A percentile compares a stretch with the other conserved stretches of the same genome.
phyloP scores from a whole-genome alignment of 2,113 vertebrate species.

The Grallaria varia region DNA sequence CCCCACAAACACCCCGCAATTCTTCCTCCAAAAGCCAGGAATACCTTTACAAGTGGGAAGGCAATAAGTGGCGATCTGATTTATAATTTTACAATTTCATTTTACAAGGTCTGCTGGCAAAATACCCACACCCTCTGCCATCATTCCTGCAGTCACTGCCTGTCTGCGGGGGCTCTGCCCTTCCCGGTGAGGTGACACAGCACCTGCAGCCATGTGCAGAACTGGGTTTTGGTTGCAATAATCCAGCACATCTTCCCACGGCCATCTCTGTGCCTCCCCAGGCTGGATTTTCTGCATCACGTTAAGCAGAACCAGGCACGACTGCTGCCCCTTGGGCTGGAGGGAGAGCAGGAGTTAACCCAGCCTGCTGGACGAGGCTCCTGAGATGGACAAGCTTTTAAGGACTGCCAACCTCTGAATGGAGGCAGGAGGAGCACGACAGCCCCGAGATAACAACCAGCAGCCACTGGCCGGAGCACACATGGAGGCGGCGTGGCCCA shows the following conservation, averaged over 20 bases:
- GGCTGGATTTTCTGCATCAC: neutral
- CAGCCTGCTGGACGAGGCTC: neutral
- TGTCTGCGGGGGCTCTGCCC: neutral
- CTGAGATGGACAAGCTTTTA: neutral
- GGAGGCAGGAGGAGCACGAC: neutral
- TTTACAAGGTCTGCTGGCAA: neutral
- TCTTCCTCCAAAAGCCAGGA: neutral
- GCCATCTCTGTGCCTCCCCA: neutral
- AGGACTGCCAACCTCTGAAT: neutral
- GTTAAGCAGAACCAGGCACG: fast-evolving
- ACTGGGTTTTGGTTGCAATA: fast-evolving
- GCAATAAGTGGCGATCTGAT: neutral
- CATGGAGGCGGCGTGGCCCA: neutral
- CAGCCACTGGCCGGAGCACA: neutral
- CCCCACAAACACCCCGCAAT: neutral
- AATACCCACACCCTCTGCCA: neutral
- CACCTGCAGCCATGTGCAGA: fast-evolving
- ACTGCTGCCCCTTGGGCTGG: neutral
- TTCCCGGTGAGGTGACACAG: fast-evolving
- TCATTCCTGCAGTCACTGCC: neutral
- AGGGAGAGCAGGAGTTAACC: neutral
- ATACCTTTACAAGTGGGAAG: neutral
- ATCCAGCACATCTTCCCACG: fast-evolving
- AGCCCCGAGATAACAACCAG: neutral
- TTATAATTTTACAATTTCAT: neutral